Percentiles rank a stretch among this genome's conserved stretches.
Conservation (phyloP, 2,888 invertebrate species). For the Leucophenga montana region DNA sequence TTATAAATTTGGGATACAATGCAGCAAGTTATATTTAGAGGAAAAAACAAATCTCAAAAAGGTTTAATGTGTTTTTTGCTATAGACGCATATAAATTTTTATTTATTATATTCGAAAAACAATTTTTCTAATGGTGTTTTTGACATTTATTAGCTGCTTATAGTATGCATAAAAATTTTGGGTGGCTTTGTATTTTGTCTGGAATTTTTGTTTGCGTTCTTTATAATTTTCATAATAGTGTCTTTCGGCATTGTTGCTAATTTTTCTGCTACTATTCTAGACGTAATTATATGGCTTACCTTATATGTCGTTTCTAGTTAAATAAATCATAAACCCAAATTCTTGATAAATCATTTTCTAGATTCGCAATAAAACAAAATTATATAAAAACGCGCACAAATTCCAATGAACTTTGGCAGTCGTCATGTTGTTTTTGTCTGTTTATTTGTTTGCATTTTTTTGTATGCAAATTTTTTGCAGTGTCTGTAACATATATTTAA, state of each 20-base stretch:
- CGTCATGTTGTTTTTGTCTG: slow-evolving; percentile 28
- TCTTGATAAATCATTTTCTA: slow-evolving; percentile 58
- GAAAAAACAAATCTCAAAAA: slow-evolving; percentile 37
- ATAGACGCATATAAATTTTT: slow-evolving; percentile 19
- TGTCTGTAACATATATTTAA: too few relatives aligned
- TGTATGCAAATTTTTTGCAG: too few relatives aligned
- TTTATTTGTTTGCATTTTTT: neutral
- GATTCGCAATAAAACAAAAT: slow-evolving; percentile 33
- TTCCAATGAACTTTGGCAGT: slow-evolving; percentile 60
- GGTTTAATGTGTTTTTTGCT: slow-evolving; percentile 38
- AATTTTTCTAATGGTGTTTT: slow-evolving; percentile 52
- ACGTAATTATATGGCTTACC: slow-evolving; percentile 57
- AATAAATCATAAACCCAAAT: slow-evolving; percentile 41
- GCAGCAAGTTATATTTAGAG: neutral
- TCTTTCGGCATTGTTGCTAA: neutral
- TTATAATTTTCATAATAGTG: slow-evolving; percentile 12
- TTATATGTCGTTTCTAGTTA: slow-evolving; percentile 49
- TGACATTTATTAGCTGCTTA: slow-evolving; percentile 48
- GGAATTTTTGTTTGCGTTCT: neutral
- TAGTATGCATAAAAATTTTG: slow-evolving; percentile 32
- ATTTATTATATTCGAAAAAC: neutral
- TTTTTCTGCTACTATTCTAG: neutral
- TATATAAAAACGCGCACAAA: slow-evolving; percentile 32
- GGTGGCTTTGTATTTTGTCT: neutral
- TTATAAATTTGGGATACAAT: too few relatives aligned